Conservation (phyloP, 2,797 vertebrate genomes). For the Manis pentadactyla region DNA sequence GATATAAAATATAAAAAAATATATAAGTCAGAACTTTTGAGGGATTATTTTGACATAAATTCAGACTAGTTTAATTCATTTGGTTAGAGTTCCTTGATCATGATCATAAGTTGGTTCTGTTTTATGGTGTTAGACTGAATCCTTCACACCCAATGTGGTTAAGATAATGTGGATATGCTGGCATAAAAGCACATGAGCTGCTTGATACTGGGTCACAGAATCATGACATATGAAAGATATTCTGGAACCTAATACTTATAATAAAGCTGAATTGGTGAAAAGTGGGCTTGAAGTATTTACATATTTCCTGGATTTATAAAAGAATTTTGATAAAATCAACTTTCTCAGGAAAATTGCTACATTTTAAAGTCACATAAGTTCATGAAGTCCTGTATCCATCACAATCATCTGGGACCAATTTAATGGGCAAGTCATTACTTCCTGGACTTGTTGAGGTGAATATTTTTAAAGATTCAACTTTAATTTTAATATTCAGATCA, state of each 20-base stretch:
- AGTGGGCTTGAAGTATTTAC: not conserved
- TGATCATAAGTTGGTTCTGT: not conserved
- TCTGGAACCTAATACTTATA: conserved; percentile 8
- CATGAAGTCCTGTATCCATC: not conserved
- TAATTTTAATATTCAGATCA: not conserved
- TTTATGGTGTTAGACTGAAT: conserved; percentile 8
- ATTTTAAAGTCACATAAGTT: not conserved
- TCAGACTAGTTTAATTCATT: not conserved
- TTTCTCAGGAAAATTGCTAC: not conserved
- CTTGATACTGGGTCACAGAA: not conserved
- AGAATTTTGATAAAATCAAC: conserved; percentile 31
- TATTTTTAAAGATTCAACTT: conserved; percentile 5
- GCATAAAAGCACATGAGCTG: not conserved
- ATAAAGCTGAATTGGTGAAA: conserved; percentile 30
- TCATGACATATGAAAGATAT: not conserved
- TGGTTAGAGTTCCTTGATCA: conserved; percentile 35
- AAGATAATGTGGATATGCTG: not conserved
- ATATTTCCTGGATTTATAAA: conserved; percentile 21
- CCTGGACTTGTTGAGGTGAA: not conserved
- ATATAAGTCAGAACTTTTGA: conserved; percentile 30
- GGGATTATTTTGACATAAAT: not conserved
- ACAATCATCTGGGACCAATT: not conserved
- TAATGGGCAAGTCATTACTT: not conserved
- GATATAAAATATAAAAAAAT: not conserved
- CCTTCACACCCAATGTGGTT: not conserved